Base-by-base conservation (phyloP, 2,797 vertebrate genomes). In the Trachops cirrhosus region DNA sequence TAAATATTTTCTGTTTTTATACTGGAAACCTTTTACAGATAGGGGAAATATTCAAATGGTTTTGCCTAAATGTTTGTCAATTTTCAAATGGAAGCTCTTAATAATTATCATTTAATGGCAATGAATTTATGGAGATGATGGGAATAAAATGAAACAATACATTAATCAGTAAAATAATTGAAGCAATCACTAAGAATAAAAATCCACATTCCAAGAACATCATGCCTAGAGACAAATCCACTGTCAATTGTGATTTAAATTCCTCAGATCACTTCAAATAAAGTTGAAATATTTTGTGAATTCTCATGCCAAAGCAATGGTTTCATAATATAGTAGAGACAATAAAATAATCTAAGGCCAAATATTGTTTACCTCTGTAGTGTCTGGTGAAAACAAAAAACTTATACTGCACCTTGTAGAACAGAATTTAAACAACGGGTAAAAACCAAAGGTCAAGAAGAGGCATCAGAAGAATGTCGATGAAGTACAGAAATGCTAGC, bases 341-440 rank as follows among this genome's bases (percentile, higher is more conserved):
- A 52, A 37, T 48, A 97, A 64, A 90, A 82, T 93, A 94, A 54
- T 44, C 29, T 96, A 79, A 86, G 24, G 97, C 29, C 52, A 97
- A 80, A 5, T 0, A 95, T 70, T 68, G 7, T 26, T 95, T 96
- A 96, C 29, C 6, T 22, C 62, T 82, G 52, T 46, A 46, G 2
- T 5, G 39, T 34, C 44, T 82, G 1, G n/a, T 67, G 37, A 94
- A 52, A 92, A 2, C 19, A 54, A 89, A 57, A 85, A 64, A 8
- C 0, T 32, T 64, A 18, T 24, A 21, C 1, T 75, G 26, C 6
- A 71, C 44, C 26, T 70, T 46, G 19, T 24, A 6, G 5, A 41
- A 82, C 18, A 41, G 1, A 87, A 64, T 71, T 67, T 79, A 77
- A 74, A 5, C 21, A 88, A 24, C 48, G 74, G 29, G 1, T 85